Conservation (phyloP, 92 coral and sea anemone species). For the Nematostella vectensis region DNA sequence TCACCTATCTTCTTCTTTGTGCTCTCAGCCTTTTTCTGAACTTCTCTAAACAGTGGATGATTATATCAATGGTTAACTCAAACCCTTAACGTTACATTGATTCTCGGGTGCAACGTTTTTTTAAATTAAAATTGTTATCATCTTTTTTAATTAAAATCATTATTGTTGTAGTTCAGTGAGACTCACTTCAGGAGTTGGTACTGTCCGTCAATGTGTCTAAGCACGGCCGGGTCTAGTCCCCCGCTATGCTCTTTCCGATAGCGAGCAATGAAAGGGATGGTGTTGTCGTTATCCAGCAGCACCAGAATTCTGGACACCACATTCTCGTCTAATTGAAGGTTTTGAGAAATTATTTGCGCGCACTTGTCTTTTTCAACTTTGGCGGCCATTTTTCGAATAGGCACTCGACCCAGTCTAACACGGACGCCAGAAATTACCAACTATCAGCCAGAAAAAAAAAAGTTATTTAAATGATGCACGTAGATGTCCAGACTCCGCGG, state of each 20-base stretch:
- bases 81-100: no score
- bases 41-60: no score
- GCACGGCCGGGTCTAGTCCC: conserved; percentile 63
- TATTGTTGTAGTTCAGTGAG: background rate
- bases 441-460: no score
- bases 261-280: conserved; percentile 88
- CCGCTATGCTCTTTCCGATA: conserved; percentile 76
- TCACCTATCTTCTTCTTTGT: conserved; percentile 71
- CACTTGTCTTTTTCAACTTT: no score
- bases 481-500: no score
- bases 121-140: background rate
- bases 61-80: no score
- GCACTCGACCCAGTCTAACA: no score
- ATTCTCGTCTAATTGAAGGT: conserved; percentile 21
- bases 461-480: no score
- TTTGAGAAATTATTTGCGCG: conserved; percentile 40
- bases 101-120: background rate
- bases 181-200: conserved; percentile 53
- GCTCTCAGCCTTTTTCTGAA: conserved; percentile 51
- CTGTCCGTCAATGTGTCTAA: conserved; percentile 61
- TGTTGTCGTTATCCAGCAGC: conserved; percentile 68
- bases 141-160: no score
- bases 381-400: no score
- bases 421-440: no score
- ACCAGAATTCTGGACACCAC: conserved; percentile 38